Evolutionary conservation across 2,797 vertebrate species (phyloP), one percentile per base, ranked within the genome.

Genomic region (Phataginus tricuspis): DNA sequence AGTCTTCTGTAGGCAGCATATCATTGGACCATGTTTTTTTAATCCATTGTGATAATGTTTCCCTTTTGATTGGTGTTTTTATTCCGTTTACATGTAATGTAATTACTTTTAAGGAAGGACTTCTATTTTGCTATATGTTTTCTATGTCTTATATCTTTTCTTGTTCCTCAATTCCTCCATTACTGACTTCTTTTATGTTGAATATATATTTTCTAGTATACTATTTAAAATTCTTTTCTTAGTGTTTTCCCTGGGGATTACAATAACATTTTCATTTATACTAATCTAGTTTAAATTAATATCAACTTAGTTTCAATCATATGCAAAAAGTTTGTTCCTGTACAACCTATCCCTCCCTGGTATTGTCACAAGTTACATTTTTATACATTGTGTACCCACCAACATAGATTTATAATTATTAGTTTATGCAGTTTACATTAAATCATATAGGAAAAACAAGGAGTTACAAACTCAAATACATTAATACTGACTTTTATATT

Each of bases 201-300:
- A 74, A 61, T 68, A 71, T 39, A 16, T 74, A 74, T 82, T 68
- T 91, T 71, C 16, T 66, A 49, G 15, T 27, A 19, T 2, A 89
- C 42, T 79, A 79, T 79, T 83, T 93, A 5, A 72, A 59, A 29
- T 49, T 88, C 45, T 91, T 91, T 88, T 88, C 78, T 79, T 91
- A 91, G 12, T 79, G 59, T 10, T 57, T 89, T 23, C 27, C 21
- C 39, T 84, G 53, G 25, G 25, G 21, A 80, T 84, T 85, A 74
- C 6, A 89, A 69, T 63, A 89, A 69, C 16, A 75, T 85, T 89
- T 74, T 94, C 34, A 85, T 87, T 94, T 57, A 66, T 91, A 88
- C 39, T 19, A 92, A 61, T 89, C 9, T 86, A 74, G 34, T 74
- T 80, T 94, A 31, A 74, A 74, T 88, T 79, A 85, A 78, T 19